Evolutionary conservation across 2,113 vertebrate species (phyloP), one percentile per base, ranked within the genome.

Genomic region (Lanius ludovicianus): DNA sequence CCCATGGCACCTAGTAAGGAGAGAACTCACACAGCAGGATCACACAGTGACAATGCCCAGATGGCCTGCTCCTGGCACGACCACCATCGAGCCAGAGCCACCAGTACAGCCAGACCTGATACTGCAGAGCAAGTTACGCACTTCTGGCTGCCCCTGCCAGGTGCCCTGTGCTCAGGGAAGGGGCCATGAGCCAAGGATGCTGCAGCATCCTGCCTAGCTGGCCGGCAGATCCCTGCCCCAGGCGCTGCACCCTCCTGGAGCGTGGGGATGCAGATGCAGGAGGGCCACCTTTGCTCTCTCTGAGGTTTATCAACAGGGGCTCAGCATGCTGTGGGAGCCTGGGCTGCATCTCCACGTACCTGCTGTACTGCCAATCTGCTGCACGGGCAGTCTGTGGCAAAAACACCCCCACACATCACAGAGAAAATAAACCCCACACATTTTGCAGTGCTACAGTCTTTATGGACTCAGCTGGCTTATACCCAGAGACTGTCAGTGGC

Each of bases 101-200:
- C 3, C 28, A 27, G 62, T 0, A 0, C 0, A 3, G 69, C 30
- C 75, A 53, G 69, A 59, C 3, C 14, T 0, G 0, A 57, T 6
- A 6, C 0, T 1, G 4, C 49, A 25, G 52, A n/a, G 53, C 67
- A 49, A 42, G 56, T 16, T 3, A 17, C 0, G 0, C 2, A 1
- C 69, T 42, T 35, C 52, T 56, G 4, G 5, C 10, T 1, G 3
- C 2, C 30, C 41, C 69, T 41, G 41, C 17, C 17, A 13, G 24
- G 8, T 3, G 3, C 15, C 35, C 31, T 2, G 22, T 15, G 55
- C n/a, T 62, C 6, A 11, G 74, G 52, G 17, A 13, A 10, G 23
- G 15, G 44, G 5, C 14, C 18, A 6, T 1, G 14, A 73, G 25
- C 33, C 1, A 0, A 53, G 27, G 15, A 44, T 0, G 2, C 28